Percentiles rank a stretch among this genome's conserved stretches.
phyloP scores from a whole-genome alignment of 92 coral and sea anemone genomes.

The Heteractis magnifica region DNA sequence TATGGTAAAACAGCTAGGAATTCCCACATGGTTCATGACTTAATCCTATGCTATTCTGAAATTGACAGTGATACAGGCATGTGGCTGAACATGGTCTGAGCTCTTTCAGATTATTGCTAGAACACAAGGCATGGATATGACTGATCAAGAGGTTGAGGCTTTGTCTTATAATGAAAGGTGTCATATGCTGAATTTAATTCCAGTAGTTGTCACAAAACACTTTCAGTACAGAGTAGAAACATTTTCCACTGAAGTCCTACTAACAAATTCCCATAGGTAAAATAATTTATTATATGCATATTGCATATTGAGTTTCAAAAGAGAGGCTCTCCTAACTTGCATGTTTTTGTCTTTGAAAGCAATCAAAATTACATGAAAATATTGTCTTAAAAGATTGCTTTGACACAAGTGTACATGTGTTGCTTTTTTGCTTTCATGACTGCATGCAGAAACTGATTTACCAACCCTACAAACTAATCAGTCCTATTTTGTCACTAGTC shows the following conservation, averaged over 20 bases:
- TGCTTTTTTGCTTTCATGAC: no score
- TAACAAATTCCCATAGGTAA: conserved; percentile 1
- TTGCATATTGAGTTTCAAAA: no score
- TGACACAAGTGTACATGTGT: no score
- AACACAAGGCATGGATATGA: conserved; percentile 29
- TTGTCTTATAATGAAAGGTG: conserved; percentile 52
- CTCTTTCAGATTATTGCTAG: conserved; percentile 44
- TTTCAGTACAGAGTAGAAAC: conserved; percentile 48
- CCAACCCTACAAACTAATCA: no score
- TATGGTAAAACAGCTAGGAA: conserved; percentile 63
- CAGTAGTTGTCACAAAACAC: conserved; percentile 37
- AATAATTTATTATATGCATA: no score
- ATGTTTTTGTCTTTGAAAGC: no score
- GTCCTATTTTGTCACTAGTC: no score
- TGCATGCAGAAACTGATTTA: no score
- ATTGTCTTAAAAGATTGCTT: no score
- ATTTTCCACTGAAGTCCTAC: conserved; percentile 31
- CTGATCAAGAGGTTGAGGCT: conserved; percentile 45
- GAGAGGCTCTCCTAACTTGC: no score
- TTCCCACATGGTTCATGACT: conserved; percentile 64
- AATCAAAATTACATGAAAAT: no score
- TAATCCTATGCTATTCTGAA: conserved; percentile 51
- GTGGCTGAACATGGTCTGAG: conserved; percentile 36
- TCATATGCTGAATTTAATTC: conserved; percentile 31
- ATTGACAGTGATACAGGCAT: no score